Evolutionary conservation across 2,888 invertebrate species (phyloP).

Genomic region (Charanyca ferruginea): DNA sequence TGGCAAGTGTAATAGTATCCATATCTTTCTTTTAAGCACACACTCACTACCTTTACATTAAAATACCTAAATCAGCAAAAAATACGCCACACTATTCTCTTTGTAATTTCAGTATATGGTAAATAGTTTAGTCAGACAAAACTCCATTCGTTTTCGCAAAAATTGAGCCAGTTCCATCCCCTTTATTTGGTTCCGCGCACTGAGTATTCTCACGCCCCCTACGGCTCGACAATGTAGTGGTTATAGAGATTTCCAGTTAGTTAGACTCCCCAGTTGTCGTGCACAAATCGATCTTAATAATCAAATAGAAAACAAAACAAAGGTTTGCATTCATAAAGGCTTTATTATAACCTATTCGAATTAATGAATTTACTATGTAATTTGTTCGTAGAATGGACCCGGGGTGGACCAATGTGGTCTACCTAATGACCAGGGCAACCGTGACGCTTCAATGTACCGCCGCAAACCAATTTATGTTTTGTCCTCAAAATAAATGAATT

Average conservation of each 20-base stretch:
- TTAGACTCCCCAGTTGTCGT: slow-evolving; percentile 39
- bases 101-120: slow-evolving; percentile 6
- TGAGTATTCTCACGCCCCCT: slow-evolving; percentile 37
- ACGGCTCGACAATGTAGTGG: slow-evolving; percentile 34
- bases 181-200: slow-evolving; percentile 35
- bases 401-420: slow-evolving; percentile 67
- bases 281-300: slow-evolving; percentile 20
- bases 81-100: slow-evolving; percentile 5
- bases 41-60: too few relatives aligned
- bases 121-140: slow-evolving; percentile 30
- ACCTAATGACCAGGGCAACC: slow-evolving; percentile 72
- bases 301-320: slow-evolving; percentile 39
- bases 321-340: slow-evolving; percentile 32
- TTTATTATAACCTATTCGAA: slow-evolving; percentile 60
- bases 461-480: slow-evolving; percentile 74
- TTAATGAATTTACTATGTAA: slow-evolving; percentile 77
- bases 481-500: slow-evolving; percentile 67
- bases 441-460: slow-evolving; percentile 68
- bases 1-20: not conserved
- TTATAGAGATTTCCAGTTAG: slow-evolving; percentile 50
- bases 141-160: slow-evolving; percentile 30
- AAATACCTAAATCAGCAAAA: not conserved
- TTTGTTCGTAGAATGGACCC: slow-evolving; percentile 70
- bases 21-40: not conserved
- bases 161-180: slow-evolving; percentile 38